Percentiles rank a stretch among this genome's conserved stretches.
Evolutionary conservation across 1,140 invertebrate genomes (phyloP).

Genomic region (Ctenoplectra terminalis): DNA sequence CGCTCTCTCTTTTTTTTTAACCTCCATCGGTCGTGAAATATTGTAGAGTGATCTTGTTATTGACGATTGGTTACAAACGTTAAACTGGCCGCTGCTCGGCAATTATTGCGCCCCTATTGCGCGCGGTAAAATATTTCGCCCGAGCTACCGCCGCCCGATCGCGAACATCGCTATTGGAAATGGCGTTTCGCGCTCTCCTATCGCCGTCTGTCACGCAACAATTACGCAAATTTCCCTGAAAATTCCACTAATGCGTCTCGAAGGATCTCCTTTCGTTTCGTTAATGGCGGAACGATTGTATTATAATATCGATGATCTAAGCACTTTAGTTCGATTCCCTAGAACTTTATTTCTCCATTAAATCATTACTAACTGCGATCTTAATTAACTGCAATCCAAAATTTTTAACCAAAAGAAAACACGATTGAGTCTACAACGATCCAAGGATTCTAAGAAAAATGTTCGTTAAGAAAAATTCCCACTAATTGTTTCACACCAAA

Average conservation of each 20-base stretch:
- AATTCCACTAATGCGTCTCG: background rate
- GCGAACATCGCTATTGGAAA: background rate
- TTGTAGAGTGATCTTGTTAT: constrained; percentile 60
- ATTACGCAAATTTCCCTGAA: constrained; percentile 6
- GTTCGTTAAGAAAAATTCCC: too few species aligned
- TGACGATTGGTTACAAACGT: constrained; percentile 64
- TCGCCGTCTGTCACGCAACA: constrained; percentile 25
- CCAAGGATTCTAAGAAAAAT: too few species aligned
- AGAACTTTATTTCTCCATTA: too few species aligned
- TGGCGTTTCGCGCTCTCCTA: background rate
- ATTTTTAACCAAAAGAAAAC: too few species aligned
- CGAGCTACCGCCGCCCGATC: background rate
- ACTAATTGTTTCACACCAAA: too few species aligned
- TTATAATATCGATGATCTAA: too few species aligned
- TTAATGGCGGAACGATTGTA: too few species aligned
- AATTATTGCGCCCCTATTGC: constrained; percentile 58
- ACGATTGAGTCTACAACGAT: too few species aligned
- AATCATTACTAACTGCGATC: too few species aligned
- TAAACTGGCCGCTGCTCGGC: constrained; percentile 56
- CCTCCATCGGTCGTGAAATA: constrained; percentile 54
- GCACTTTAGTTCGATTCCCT: too few species aligned
- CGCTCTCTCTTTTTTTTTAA: background rate
- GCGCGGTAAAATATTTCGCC: constrained; percentile 60
- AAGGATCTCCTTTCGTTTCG: too few species aligned
- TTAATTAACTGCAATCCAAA: too few species aligned